These are phyloP conservation scores for Crenichthys baileyi DNA, from an alignment of 2,797 vertebrate genomes.

Conservation along the genomic window DNA sequence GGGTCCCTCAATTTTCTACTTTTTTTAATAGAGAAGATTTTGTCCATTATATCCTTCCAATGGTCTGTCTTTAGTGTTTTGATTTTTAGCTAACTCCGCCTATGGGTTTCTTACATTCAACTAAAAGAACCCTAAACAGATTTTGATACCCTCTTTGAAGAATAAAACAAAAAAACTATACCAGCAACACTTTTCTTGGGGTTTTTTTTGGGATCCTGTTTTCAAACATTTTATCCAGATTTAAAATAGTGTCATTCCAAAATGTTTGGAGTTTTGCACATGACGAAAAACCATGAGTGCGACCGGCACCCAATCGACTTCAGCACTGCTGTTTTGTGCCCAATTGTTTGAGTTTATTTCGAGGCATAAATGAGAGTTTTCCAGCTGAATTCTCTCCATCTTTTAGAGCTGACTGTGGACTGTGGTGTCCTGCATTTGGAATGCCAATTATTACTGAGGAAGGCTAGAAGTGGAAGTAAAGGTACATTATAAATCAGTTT, in stretches of 20 bases:
- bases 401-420: background rate
- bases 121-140: background rate
- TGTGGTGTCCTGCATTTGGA: background rate
- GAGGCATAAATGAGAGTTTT: background rate
- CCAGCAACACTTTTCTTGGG: background rate
- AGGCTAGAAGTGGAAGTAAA: background rate
- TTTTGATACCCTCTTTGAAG: background rate
- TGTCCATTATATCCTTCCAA: background rate
- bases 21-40: background rate
- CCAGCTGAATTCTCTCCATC: constrained; percentile 1
- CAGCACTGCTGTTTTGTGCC: background rate
- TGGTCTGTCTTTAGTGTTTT: background rate
- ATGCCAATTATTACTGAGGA: background rate
- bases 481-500: background rate
- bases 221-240: background rate
- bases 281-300: background rate
- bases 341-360: background rate
- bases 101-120: no score
- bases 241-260: background rate
- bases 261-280: background rate
- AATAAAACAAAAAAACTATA: no score
- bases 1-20: background rate
- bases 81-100: background rate
- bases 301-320: background rate
- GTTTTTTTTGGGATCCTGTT: background rate